A percentile compares a stretch with the other conserved stretches of the same genome.
Conservation (phyloP, 2,888 invertebrate species). For the Seira ritae region DNA sequence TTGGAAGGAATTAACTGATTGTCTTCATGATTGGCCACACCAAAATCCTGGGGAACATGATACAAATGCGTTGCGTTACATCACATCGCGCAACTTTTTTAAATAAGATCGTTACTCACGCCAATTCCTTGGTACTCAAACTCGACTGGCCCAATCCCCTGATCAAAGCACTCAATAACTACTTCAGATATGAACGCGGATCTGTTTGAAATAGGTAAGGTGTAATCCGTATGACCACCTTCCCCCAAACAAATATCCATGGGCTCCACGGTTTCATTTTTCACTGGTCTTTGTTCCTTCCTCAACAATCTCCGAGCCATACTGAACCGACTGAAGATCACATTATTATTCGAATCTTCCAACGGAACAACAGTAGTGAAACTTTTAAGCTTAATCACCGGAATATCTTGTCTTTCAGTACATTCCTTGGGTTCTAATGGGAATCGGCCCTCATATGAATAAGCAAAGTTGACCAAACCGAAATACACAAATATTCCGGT, state of each 20-base stretch:
- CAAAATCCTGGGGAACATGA: constrained; percentile 54
- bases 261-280: constrained; percentile 56
- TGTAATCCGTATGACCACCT: constrained; percentile 58
- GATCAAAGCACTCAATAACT: constrained; percentile 66
- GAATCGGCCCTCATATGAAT: constrained; percentile 32
- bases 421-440: constrained; percentile 56
- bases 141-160: constrained; percentile 64
- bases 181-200: constrained; percentile 61
- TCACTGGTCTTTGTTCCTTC: constrained; percentile 55
- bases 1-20: constrained; percentile 25
- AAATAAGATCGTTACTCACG: constrained; percentile 35
- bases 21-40: constrained; percentile 47
- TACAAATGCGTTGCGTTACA: constrained; percentile 3
- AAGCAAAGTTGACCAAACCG: neutral
- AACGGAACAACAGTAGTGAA: constrained; percentile 60
- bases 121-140: constrained; percentile 68
- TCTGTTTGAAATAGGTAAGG: constrained; percentile 59
- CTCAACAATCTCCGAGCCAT: constrained; percentile 57
- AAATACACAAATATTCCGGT: constrained; percentile 36
- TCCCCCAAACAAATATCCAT: constrained; percentile 65
- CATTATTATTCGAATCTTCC: constrained; percentile 60
- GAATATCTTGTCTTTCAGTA: constrained; percentile 58
- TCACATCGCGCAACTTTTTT: neutral
- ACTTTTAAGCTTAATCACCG: constrained; percentile 64
- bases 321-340: constrained; percentile 61